Evolutionary conservation across 2,888 invertebrate species (phyloP), one percentile per base, ranked within the genome.

Genomic region (Schizotus pectinicornis): DNA sequence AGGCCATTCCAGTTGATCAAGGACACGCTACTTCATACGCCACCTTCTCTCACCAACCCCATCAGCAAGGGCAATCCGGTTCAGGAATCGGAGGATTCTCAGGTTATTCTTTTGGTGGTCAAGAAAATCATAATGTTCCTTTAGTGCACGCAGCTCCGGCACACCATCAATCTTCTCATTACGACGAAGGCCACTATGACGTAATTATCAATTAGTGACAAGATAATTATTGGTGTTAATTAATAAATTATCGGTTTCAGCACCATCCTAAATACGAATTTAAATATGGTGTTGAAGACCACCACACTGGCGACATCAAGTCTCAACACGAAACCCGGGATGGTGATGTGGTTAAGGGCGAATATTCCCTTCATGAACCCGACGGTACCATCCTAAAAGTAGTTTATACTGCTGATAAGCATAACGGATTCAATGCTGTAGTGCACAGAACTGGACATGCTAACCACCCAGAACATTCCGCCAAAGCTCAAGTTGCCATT

Each of bases 311-410:
- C 9, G 85, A 85, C 67, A 80, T 82, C 61, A 85, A 85, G 64
- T 80, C 80, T 34, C 85, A 85, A 58, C 77, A 80, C 31, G 85
- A 85, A 70, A 71, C 77, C 12, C 78, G 85, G 45, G 83, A 84
- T 52, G 85, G 85, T 0, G 83, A 84, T 64, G 74, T 78, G 59
- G 84, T 85, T 7, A 80, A 79, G 38, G 85, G 85, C 5, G 81
- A 82, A 62, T 85, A 85, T 76, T 83, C 84, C 65, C 79, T 84
- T 56, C 79, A 84, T 33, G 84, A 85, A 70, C 80, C 84, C 36
- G 85, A 84, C 67, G 84, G 85, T 62, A 83, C 85, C 37, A 71
- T 83, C 58, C 79, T 85, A 67, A 83, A 79, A 68, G 85, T 85
- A 49, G 79, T 82, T 64, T 86, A 86, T 73, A 77, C 83, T 59